phyloP scores from a whole-genome alignment of 2,888 invertebrate species.

The Limnephilus lunatus region DNA sequence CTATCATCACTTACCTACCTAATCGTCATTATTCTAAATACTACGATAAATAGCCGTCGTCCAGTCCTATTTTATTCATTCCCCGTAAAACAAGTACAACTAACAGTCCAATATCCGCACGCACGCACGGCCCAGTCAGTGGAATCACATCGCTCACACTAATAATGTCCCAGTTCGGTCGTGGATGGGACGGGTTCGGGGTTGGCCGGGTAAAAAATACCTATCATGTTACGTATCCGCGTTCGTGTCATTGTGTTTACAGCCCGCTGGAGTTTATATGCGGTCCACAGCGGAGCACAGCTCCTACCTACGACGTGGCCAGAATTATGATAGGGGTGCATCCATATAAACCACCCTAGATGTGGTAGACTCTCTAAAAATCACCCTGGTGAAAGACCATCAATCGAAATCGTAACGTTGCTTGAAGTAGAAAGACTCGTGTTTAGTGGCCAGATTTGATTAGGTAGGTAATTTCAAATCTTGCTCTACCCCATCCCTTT shows the following conservation, averaged over 20 bases:
- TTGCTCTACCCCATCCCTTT: too few relatives aligned
- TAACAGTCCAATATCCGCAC: neutral
- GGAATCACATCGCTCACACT: slow-evolving; percentile 24
- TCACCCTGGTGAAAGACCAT: neutral
- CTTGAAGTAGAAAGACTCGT: too few relatives aligned
- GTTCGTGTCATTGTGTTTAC: slow-evolving; percentile 33
- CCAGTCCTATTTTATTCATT: neutral
- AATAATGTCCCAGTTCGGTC: slow-evolving; percentile 23
- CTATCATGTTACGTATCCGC: neutral
- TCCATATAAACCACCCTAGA: neutral
- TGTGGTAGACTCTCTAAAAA: neutral
- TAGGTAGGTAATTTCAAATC: too few relatives aligned
- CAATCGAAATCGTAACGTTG: too few relatives aligned
- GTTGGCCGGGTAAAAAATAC: slow-evolving; percentile 22
- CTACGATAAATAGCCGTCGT: neutral
- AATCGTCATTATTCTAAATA: neutral
- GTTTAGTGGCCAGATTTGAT: too few relatives aligned
- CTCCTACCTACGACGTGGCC: slow-evolving; percentile 21
- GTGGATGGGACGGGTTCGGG: neutral
- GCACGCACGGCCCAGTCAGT: neutral
- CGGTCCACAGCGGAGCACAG: slow-evolving; percentile 17
- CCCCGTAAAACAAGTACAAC: neutral
- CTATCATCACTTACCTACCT: neutral
- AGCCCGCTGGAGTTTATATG: slow-evolving; percentile 23
- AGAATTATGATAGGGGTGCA: slow-evolving; percentile 44